Base-by-base conservation (phyloP, 2,797 vertebrate species). In the Sebastes minor region DNA sequence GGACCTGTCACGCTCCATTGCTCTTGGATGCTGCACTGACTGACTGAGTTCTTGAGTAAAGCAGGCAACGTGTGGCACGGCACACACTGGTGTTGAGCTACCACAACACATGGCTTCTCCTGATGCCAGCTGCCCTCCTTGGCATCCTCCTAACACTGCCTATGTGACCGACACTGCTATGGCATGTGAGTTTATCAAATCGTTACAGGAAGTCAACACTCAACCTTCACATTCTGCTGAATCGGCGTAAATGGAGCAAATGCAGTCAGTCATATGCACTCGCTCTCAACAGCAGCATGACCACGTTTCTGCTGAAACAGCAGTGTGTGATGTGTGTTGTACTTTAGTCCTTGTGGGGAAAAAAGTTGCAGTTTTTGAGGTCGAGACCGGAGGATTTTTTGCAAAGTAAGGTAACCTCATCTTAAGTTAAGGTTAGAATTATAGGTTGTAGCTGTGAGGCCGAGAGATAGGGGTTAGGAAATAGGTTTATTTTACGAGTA, bases 151-250 rank as follows among this genome's bases (percentile, higher is more conserved):
- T 25, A 25, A 25, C 23, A 1, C 23, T 61, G 42, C 67, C 25
- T n/a, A 5, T 65, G 53, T 81, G 72, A 52, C 62, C 25, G 28
- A 11, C 62, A 13, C 60, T 64, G 62, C 57, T 56, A 5, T 38
- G 57, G 10, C 60, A 66, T 46, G 42, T 49, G 62, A 76, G 64
- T 90, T 76, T 83, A 78, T 87, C 85, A 83, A 76, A 86, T 23
- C 81, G 53, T 60, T 77, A 13, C 71, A 71, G 78, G 18, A 80
- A 69, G 77, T 78, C 81, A 67, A 73, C 22, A 0, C 69, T 86
- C 80, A 88, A 88, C 88, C 86, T 90, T 89, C 84, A 80, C 57
- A 56, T 81, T 91, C 71, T 82, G 91, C 86, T 85, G 88, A 82
- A 63, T 90, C 78, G 46, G 86, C 70, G 57, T 18, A 23, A 71